Base-by-base conservation (phyloP, 2,888 invertebrate genomes). In the Tenthredo notha region DNA sequence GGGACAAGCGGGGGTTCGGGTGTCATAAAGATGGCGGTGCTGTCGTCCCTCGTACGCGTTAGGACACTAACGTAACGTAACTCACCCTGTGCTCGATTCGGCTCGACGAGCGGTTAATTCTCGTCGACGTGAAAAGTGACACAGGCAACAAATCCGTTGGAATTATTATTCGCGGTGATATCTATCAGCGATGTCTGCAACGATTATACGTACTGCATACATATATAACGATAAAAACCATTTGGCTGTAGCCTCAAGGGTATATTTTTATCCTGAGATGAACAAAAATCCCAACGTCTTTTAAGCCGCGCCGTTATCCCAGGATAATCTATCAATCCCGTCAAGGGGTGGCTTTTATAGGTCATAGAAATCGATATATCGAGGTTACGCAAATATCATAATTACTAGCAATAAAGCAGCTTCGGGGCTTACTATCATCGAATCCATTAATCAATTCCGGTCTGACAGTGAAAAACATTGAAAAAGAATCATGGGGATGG, bases 331-430 rank as follows among this genome's bases (percentile, higher is more conserved):
- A 58, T 80, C 58, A 80, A 80, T 80, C 25, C 40, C 37, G 40
- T 61, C 61, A 40, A 61, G 21, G 61, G 80, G 80, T 21, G 9
- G 72, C 54, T 61, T 80, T 80, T 80, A 37, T 80, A 80, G 80
- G 80, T 80, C 58, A 80, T 40, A 80, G 37, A 61, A 58, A 80
- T 80, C 80, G 58, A 80, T 80, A 37, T 61, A 80, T 80, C 40
- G 61, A 61, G 61, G 80, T 61, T 70, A 78, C 67, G 70, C 70
- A 80, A 85, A 82, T 80, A 85, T 85, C 84, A 84, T 84, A 85
- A 85, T 72, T 82, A 80, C 85, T 21, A 67, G 72, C 78, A 85
- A 85, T 70, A 54, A 85, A 70, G 85, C 61, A 70, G 85, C 61
- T 40, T n/a, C 58, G 40, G 12, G 47, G 25, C 58, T 21, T 43